Conservation (phyloP, 1,140 invertebrate genomes). For the Bombus pyrosoma region DNA sequence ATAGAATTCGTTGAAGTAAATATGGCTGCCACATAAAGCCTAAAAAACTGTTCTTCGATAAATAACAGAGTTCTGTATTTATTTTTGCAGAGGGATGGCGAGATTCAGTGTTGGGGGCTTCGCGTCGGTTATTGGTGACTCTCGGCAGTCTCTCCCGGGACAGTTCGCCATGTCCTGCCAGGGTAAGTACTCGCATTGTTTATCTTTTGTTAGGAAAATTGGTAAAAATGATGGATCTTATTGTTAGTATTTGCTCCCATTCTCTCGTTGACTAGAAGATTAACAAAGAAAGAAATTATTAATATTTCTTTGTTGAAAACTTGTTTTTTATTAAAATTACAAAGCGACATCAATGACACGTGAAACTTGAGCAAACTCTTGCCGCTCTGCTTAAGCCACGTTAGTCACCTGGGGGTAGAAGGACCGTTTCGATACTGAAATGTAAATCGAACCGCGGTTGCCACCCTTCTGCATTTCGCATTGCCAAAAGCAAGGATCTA, state of each 20-base stretch:
- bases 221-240: neutral
- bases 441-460: constrained; percentile 62
- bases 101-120: constrained; percentile 80
- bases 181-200: constrained; percentile 74
- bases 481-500: constrained; percentile 69
- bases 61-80: constrained; percentile 61
- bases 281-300: too few relatives aligned
- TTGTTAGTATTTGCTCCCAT: too few relatives aligned
- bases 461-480: constrained; percentile 48
- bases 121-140: constrained; percentile 79
- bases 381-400: constrained; percentile 3
- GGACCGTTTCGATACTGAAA: constrained; percentile 49
- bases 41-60: constrained; percentile 31
- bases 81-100: constrained; percentile 81
- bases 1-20: neutral
- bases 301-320: too few relatives aligned
- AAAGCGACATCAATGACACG: neutral
- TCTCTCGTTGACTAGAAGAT: too few relatives aligned
- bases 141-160: constrained; percentile 81
- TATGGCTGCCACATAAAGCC: neutral
- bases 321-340: neutral
- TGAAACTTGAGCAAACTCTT: neutral
- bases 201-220: constrained; percentile 42
- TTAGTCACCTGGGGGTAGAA: constrained; percentile 40
- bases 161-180: constrained; percentile 74